These are phyloP conservation scores for Ictalurus punctatus DNA, from an alignment of 2,113 vertebrate genomes.

Conservation along the genomic window DNA sequence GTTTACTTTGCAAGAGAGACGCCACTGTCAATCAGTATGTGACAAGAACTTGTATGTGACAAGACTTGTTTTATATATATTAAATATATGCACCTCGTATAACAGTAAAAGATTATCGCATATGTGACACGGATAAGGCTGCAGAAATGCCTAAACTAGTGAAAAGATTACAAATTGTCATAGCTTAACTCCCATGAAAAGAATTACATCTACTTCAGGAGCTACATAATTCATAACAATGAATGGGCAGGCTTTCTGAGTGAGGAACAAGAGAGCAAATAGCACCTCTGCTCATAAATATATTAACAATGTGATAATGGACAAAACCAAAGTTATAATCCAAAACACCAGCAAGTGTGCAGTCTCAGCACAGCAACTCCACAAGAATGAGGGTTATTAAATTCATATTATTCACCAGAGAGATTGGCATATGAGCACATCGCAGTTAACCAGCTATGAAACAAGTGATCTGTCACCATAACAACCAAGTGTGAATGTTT, in stretches of 20 bases:
- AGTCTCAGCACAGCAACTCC: not conserved
- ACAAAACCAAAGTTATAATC: not conserved
- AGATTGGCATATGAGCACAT: not conserved
- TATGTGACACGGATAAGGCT: not conserved
- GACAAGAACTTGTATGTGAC: not conserved
- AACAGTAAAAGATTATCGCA: not conserved
- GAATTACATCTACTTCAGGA: not conserved
- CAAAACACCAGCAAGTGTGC: not conserved
- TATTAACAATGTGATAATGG: constrained; percentile 20
- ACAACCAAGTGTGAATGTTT: constrained; percentile 45
- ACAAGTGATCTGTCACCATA: constrained; percentile 48
- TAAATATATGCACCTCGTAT: not conserved
- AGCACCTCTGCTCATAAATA: constrained; percentile 4
- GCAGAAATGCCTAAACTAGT: not conserved
- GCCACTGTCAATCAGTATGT: not conserved
- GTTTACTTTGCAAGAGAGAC: not conserved
- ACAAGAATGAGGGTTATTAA: constrained; percentile 14
- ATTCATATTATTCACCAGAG: constrained; percentile 11
- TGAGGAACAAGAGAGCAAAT: not conserved
- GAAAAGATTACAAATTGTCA: not conserved
- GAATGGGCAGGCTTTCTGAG: not conserved
- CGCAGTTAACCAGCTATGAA: constrained; percentile 25
- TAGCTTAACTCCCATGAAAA: not conserved
- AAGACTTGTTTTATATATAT: too few species aligned
- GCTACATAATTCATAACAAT: not conserved